A percentile compares a stretch with the other conserved stretches of the same genome.
Conservation (phyloP, 2,797 vertebrate species). For the Epinephelus awoara region DNA sequence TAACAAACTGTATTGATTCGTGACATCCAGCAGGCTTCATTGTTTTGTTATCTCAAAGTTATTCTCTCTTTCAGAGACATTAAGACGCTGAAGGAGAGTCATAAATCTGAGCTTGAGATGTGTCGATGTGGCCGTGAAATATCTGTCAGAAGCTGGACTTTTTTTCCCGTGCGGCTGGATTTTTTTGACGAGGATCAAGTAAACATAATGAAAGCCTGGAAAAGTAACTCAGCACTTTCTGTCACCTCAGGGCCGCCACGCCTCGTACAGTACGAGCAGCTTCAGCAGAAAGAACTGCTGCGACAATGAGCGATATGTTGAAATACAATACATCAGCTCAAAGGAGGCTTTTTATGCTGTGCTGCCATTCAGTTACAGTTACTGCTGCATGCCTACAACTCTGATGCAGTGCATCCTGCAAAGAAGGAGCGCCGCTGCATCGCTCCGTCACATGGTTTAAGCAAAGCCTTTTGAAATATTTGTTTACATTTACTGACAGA, state of each 20-base stretch:
- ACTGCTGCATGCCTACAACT: conserved; percentile 30
- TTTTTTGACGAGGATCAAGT: conserved; percentile 47
- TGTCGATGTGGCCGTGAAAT: conserved; percentile 27
- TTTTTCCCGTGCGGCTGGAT: not conserved
- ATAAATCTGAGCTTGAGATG: conserved; percentile 44
- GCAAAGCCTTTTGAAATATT: conserved; percentile 19
- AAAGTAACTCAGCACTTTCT: conserved; percentile 66
- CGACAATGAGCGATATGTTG: conserved; percentile 54
- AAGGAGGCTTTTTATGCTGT: conserved; percentile 43
- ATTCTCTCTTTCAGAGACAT: conserved; percentile 36
- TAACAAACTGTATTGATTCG: conserved; percentile 71
- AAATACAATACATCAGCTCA: conserved; percentile 61
- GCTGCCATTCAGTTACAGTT: conserved; percentile 45
- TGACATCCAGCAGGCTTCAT: conserved; percentile 44
- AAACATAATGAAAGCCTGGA: conserved; percentile 54
- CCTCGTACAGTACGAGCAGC: conserved; percentile 28
- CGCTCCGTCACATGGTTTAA: not conserved
- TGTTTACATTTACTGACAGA: conserved; percentile 32
- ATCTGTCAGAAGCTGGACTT: conserved; percentile 14
- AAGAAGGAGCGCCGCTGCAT: not conserved
- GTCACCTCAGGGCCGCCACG: conserved; percentile 53
- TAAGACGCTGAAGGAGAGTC: conserved; percentile 23
- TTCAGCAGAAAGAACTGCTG: conserved; percentile 65
- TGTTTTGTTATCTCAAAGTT: conserved; percentile 54
- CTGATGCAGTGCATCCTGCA: conserved; percentile 34